Evolutionary conservation across 2,888 invertebrate species (phyloP).

Genomic region (Ophioninae sp.): DNA sequence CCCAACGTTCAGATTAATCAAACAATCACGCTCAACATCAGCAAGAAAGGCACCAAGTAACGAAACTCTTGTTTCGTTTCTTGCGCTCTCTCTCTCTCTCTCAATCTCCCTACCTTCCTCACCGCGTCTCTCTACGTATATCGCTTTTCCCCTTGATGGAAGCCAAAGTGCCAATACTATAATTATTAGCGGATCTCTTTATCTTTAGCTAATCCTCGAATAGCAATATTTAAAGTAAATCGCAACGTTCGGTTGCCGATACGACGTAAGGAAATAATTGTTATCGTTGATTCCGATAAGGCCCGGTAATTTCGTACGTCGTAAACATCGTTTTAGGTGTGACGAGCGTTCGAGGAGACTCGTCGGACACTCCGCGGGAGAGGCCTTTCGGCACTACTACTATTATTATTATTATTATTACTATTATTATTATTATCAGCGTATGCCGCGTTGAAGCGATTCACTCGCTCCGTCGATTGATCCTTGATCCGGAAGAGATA

Average conservation of each 20-base stretch:
- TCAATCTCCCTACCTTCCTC: neutral
- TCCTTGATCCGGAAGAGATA: slow-evolving; percentile 24
- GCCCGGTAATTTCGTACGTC: slow-evolving; percentile 15
- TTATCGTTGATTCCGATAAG: slow-evolving; percentile 33
- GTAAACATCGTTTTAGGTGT: slow-evolving; percentile 39
- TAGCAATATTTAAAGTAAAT: slow-evolving; percentile 21
- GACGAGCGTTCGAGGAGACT: slow-evolving; percentile 2
- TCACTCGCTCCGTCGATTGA: slow-evolving; percentile 11
- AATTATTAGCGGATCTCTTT: slow-evolving; percentile 36
- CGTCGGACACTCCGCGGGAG: slow-evolving; percentile 8
- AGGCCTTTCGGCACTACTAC: slow-evolving; percentile 27
- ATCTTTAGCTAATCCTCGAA: slow-evolving; percentile 15
- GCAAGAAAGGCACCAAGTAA: slow-evolving; percentile 51
- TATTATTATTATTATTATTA: slow-evolving; percentile 26
- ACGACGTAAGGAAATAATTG: slow-evolving; percentile 11
- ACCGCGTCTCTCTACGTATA: neutral
- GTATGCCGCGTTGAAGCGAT: neutral
- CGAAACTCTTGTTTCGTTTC: neutral
- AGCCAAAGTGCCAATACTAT: slow-evolving; percentile 47
- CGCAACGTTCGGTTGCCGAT: slow-evolving; percentile 1
- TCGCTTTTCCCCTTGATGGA: slow-evolving; percentile 11
- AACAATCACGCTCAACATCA: slow-evolving; percentile 62
- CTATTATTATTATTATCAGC: neutral
- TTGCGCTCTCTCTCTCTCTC: slow-evolving; percentile 9
- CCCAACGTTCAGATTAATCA: slow-evolving; percentile 65